Conservation (phyloP, 2,797 vertebrate genomes). For the Leptodactylus fallax region DNA sequence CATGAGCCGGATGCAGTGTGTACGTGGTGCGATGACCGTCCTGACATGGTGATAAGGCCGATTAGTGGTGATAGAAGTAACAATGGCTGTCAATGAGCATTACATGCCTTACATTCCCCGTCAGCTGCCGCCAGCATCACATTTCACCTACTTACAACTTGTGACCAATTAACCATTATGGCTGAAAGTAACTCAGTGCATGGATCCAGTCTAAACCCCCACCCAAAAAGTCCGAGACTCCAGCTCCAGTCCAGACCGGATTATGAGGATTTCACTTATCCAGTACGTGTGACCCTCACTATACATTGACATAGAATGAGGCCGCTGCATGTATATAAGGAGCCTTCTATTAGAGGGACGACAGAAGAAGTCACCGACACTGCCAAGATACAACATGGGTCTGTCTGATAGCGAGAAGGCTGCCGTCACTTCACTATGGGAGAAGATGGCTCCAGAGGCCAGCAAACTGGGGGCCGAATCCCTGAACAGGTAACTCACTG, state of each 20-base stretch:
- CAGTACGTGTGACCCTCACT: not conserved
- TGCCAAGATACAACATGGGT: not conserved
- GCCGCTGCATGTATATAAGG: not conserved
- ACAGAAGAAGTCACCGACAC: not conserved
- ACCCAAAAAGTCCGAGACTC: not conserved
- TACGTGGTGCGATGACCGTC: slow-evolving; percentile 5
- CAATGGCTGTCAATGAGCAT: not conserved
- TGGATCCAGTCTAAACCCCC: not conserved
- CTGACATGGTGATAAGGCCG: slow-evolving; percentile 6
- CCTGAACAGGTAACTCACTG: slow-evolving; percentile 22
- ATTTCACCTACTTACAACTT: slow-evolving; percentile 33
- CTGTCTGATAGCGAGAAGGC: slow-evolving; percentile 30
- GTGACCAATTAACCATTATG: slow-evolving; percentile 31
- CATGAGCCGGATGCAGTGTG: not conserved
- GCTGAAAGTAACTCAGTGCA: not conserved
- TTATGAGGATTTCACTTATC: slow-evolving; percentile 2
- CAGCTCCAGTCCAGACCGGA: slow-evolving; percentile 11
- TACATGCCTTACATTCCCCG: slow-evolving; percentile 9
- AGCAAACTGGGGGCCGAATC: slow-evolving; percentile 25
- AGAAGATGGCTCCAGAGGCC: slow-evolving; percentile 26
- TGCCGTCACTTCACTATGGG: slow-evolving; percentile 15
- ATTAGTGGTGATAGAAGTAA: slow-evolving; percentile 33
- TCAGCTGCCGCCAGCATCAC: not conserved
- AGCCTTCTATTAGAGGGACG: too few species aligned
- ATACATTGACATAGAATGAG: not conserved